Percentiles rank a stretch among this genome's conserved stretches.
These are phyloP conservation scores for Cyrtorhinus lividipennis DNA, from an alignment of 1,140 invertebrate species.

Conservation along the genomic window DNA sequence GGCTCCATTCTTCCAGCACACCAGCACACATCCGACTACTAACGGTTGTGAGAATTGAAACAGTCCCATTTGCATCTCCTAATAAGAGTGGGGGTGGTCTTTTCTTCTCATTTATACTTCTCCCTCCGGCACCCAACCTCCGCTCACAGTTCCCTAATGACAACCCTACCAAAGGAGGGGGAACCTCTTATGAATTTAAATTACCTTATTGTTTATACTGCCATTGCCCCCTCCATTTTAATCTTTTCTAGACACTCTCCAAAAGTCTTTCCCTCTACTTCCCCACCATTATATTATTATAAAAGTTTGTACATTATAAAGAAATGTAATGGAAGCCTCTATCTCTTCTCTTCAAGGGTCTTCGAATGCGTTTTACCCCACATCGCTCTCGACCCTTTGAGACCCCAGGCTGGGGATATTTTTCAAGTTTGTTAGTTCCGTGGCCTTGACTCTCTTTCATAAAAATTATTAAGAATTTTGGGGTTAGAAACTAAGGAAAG, in stretches of 20 bases:
- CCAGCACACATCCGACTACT: neutral
- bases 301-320: conserved; percentile 10
- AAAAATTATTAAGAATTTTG: too few species aligned
- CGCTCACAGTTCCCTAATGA: neutral
- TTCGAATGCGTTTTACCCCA: neutral
- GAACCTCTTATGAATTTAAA: conserved; percentile 11
- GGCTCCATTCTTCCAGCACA: too few species aligned
- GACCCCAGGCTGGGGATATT: too few species aligned
- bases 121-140: neutral
- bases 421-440: too few species aligned
- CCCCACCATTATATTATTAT: conserved; percentile 12
- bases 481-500: too few species aligned
- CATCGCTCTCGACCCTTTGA: too few species aligned
- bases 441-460: too few species aligned
- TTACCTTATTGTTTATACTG: conserved; percentile 10
- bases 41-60: conserved; percentile 10
- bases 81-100: neutral
- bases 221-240: too few species aligned
- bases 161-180: neutral
- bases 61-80: conserved; percentile 11
- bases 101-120: conserved; percentile 12
- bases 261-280: neutral
- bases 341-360: neutral
- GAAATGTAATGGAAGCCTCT: neutral
- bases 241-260: neutral